These are phyloP conservation scores for Sphecodes monilicornis DNA, from an alignment of 2,888 invertebrate species.

Conservation along the genomic window DNA sequence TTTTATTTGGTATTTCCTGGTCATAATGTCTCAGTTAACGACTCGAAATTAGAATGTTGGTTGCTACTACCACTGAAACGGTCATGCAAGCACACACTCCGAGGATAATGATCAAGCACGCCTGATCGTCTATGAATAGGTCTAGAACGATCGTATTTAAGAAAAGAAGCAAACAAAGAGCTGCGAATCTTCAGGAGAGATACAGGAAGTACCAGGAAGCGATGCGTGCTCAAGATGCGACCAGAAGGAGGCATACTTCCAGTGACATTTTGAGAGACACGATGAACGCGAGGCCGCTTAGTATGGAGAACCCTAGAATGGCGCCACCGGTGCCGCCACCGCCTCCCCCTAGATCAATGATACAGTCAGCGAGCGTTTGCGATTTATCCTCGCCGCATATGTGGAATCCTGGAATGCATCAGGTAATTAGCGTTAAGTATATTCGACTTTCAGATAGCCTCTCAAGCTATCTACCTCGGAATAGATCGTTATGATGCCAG, in stretches of 20 bases:
- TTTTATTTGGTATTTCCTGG: too few species aligned
- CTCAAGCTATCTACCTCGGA: neutral
- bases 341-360: slow-evolving; percentile 77
- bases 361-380: slow-evolving; percentile 82
- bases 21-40: too few species aligned
- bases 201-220: slow-evolving; percentile 85
- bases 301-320: slow-evolving; percentile 73
- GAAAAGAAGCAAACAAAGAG: neutral
- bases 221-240: slow-evolving; percentile 86
- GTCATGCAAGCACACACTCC: neutral
- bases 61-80: neutral
- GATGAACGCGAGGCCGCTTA: slow-evolving; percentile 74
- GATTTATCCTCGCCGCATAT: slow-evolving; percentile 78
- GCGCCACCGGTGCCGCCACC: slow-evolving; percentile 68
- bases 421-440: slow-evolving; percentile 83
- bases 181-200: slow-evolving; percentile 75
- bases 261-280: slow-evolving; percentile 73
- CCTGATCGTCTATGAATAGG: neutral
- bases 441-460: neutral
- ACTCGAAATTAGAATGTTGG: neutral
- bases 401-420: slow-evolving; percentile 85
- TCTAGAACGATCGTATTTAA: neutral
- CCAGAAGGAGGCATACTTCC: slow-evolving; percentile 75
- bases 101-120: neutral
- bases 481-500: neutral